phyloP scores from a whole-genome alignment of 2,797 vertebrate species.

The Coreius guichenoti region DNA sequence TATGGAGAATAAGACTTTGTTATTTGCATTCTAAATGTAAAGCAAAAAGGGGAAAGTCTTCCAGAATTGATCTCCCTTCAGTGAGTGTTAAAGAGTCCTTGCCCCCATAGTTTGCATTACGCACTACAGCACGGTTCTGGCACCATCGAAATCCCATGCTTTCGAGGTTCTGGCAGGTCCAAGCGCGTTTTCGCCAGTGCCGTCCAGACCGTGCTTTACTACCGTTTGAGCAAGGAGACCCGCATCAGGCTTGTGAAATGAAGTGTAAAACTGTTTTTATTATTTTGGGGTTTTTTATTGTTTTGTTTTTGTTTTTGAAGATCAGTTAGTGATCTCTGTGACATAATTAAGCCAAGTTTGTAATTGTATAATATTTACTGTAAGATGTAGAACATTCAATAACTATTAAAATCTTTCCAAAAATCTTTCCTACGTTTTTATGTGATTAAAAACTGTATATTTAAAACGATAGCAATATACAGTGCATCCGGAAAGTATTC shows the following conservation, averaged over 20 bases:
- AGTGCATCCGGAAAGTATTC: too few species aligned
- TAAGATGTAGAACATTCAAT: constrained; percentile 99
- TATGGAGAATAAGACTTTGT: constrained; percentile 43
- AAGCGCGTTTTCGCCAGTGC: constrained; percentile 75
- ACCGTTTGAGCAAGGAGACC: constrained; percentile 75
- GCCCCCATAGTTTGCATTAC: constrained; percentile 69
- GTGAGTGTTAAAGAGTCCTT: constrained; percentile 77
- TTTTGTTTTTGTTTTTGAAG: constrained; percentile 82
- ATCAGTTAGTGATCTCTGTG: constrained; percentile 96
- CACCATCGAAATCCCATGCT: constrained; percentile 59
- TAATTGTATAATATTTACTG: constrained; percentile 99
- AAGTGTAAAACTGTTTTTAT: constrained; percentile 89
- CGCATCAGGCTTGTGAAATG: constrained; percentile 87
- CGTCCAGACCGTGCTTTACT: constrained; percentile 73
- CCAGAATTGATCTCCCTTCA: constrained; percentile 78
- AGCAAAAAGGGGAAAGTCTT: constrained; percentile 83
- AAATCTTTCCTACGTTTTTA: constrained; percentile 54
- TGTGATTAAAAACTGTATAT: not conserved
- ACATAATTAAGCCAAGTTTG: constrained; percentile 99
- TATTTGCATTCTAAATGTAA: constrained; percentile 76
- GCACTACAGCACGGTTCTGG: constrained; percentile 56
- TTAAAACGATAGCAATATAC: too few species aligned
- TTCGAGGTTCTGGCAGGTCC: constrained; percentile 77
- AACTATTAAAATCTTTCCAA: constrained; percentile 98
- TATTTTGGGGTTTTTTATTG: constrained; percentile 64